Evolutionary conservation across 2,888 invertebrate species (phyloP).

Genomic region (Chaetogeoica ovagalla): DNA sequence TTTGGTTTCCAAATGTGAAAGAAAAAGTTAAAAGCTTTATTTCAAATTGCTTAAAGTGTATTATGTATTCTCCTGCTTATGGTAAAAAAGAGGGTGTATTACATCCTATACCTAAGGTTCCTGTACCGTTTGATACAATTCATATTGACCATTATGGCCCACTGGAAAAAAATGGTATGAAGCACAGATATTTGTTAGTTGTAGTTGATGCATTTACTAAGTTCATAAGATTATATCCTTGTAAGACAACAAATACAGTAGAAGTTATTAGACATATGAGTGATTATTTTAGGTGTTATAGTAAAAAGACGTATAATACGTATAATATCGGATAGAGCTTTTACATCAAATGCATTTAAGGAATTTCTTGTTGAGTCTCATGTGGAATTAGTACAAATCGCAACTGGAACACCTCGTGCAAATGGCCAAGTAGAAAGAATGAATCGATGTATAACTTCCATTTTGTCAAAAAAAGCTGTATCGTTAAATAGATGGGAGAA

Average conservation of each 20-base stretch:
- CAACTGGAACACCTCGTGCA: no score
- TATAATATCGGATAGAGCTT: constrained; percentile 38
- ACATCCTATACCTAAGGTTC: constrained; percentile 14
- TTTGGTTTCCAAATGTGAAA: constrained; percentile 21
- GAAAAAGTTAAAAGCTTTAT: constrained; percentile 18
- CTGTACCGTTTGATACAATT: constrained; percentile 12
- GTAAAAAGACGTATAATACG: constrained; percentile 21
- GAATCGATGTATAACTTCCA: no score
- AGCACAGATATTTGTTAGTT: constrained; percentile 13
- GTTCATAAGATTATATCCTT: neutral
- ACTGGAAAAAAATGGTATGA: constrained; percentile 5
- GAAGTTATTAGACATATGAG: constrained; percentile 24
- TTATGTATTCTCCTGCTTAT: constrained; percentile 25
- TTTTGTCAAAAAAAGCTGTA: neutral
- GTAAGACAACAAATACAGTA: constrained; percentile 23
- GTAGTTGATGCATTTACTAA: constrained; percentile 22
- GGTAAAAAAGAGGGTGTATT: constrained; percentile 19
- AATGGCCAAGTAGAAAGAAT: constrained; percentile 41
- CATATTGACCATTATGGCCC: constrained; percentile 12
- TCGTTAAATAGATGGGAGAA: neutral
- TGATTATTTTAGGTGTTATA: constrained; percentile 31
- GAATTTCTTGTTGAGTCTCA: constrained; percentile 17
- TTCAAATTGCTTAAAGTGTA: constrained; percentile 20
- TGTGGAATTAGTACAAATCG: constrained; percentile 26
- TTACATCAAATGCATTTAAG: constrained; percentile 37